Evolutionary conservation across 1,140 invertebrate species (phyloP), one percentile per base, ranked within the genome.

Genomic region (Diachasma alloeum): DNA sequence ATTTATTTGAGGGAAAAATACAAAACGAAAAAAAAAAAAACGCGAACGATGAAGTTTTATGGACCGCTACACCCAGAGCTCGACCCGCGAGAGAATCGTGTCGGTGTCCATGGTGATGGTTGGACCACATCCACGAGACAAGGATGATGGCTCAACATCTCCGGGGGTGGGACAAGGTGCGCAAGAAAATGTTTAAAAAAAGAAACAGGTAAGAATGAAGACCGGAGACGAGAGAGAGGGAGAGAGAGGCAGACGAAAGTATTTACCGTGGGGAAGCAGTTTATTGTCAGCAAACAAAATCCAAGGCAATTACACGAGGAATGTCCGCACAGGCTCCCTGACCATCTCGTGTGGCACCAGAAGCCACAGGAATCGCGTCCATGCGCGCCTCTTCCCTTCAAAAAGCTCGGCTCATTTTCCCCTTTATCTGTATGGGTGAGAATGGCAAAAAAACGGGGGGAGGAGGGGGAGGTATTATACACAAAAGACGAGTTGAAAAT

Each of bases 231-330:
- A n/a, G n/a, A n/a, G n/a, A n/a, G n/a, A n/a, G n/a, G n/a, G 36
- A 46, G 59, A 26, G 56, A 24, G 59, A 63, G 56, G 37, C 36
- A 74, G 56, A 74, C 37, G 48, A 56, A 73, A 53, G 78, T 84
- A 84, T 84, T 85, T 84, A 81, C 81, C 78, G 81, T 56, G 79
- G 75, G 80, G 59, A 63, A 80, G 75, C 82, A 74, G 81, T 85
- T 86, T 85, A 85, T 85, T 81, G 82, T 84, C 80, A 77, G 81
- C 82, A 84, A 81, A 84, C 85, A 83, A 87, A 86, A 87, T 87
- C 82, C 76, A 73, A 82, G 78, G 82, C 84, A 86, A 87, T 87
- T 85, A 87, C 84, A 81, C 78, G 72, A 79, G 83, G 83, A 86
- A 86, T 85, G 82, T 79, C 79, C 39, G 80, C 75, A 77, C 78